Evolutionary conservation across 2,888 invertebrate species (phyloP).

Genomic region (Arge pagana): DNA sequence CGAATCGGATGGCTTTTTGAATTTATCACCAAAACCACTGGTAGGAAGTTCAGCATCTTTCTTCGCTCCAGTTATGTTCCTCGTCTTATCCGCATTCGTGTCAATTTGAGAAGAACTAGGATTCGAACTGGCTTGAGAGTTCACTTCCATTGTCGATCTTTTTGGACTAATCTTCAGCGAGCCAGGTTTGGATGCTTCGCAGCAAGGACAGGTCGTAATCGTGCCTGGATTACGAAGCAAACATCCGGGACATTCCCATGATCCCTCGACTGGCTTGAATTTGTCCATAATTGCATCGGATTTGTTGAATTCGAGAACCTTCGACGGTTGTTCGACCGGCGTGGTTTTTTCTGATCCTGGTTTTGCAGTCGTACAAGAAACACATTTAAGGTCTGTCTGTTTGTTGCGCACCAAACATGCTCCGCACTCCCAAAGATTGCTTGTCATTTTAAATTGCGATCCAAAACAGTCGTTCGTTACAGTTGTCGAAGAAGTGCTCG

Average conservation of each 20-base stretch:
- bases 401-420: conserved; percentile 64
- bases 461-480: conserved; percentile 35
- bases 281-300: conserved; percentile 31
- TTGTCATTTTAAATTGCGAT: conserved; percentile 38
- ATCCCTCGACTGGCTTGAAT: conserved; percentile 51
- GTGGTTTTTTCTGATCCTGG: conserved; percentile 40
- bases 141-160: conserved; percentile 16
- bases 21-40: conserved; percentile 48
- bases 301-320: conserved; percentile 1
- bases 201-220: conserved; percentile 39
- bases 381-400: conserved; percentile 57
- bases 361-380: conserved; percentile 62
- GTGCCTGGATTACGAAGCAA: conserved; percentile 61
- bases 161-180: conserved; percentile 29
- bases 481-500: conserved; percentile 22
- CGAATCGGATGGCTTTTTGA: conserved; percentile 55
- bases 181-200: conserved; percentile 52
- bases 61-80: not conserved
- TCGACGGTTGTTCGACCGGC: conserved; percentile 14
- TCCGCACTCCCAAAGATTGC: conserved; percentile 63
- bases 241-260: conserved; percentile 69
- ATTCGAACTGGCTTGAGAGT: too few species aligned
- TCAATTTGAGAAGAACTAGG: not conserved
- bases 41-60: too few species aligned
- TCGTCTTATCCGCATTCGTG: not conserved